Percentiles rank a stretch among this genome's conserved stretches.
These are phyloP conservation scores for Agrypnia vestita DNA, from an alignment of 1,140 invertebrate genomes.

Conservation along the genomic window DNA sequence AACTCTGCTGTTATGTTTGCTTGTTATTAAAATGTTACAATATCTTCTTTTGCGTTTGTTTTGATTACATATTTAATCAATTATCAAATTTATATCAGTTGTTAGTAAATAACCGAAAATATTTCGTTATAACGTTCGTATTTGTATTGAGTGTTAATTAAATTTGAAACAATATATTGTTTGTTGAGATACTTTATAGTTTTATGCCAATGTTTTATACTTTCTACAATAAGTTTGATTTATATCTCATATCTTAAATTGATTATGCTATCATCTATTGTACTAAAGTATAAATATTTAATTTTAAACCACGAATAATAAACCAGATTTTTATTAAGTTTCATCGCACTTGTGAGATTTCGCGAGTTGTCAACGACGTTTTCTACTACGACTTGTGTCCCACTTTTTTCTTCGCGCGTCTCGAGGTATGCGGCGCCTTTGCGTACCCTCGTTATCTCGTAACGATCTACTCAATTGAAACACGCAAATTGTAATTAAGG, in stretches of 20 bases:
- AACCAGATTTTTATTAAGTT: background rate
- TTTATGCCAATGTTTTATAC: no score
- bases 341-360: conserved; percentile 26
- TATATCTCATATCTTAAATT: no score
- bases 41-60: background rate
- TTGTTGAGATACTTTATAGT: background rate
- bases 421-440: conserved; percentile 9
- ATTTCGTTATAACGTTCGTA: background rate
- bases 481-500: background rate
- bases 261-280: no score
- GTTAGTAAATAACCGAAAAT: background rate
- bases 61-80: background rate
- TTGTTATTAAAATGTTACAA: background rate
- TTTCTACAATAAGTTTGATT: no score
- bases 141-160: conserved; percentile 1
- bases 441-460: background rate
- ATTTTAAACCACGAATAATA: background rate
- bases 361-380: conserved; percentile 18
- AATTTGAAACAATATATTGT: background rate
- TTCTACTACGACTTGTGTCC: conserved; percentile 16
- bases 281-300: no score
- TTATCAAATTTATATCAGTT: background rate
- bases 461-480: background rate
- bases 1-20: background rate
- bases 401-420: conserved; percentile 13